Percentiles rank a stretch among this genome's conserved stretches.
phyloP scores from a whole-genome alignment of 2,797 vertebrate genomes.

The Epinephelus coioides region DNA sequence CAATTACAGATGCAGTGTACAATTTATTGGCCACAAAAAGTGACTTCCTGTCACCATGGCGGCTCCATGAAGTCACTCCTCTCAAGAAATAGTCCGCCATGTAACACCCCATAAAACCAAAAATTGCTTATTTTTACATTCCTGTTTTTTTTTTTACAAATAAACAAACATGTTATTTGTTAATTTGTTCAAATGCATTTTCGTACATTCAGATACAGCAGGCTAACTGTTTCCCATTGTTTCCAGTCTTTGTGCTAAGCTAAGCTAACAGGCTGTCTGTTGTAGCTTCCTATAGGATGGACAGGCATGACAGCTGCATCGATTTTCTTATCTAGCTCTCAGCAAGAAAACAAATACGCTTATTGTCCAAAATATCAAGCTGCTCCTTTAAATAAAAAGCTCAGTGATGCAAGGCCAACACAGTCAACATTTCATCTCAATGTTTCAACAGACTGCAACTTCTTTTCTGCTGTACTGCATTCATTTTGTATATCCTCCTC shows the following conservation, averaged over 20 bases:
- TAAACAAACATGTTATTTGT: neutral
- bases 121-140: neutral
- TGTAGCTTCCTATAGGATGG: neutral
- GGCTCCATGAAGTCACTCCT: too few species aligned
- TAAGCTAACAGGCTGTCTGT: slow-evolving; percentile 4
- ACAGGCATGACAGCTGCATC: neutral
- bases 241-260: slow-evolving; percentile 8
- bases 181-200: neutral
- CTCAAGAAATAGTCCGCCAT: neutral
- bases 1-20: too few species aligned
- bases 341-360: neutral
- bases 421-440: neutral
- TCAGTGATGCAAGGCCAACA: neutral
- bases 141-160: too few species aligned
- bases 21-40: too few species aligned
- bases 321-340: neutral
- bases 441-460: neutral
- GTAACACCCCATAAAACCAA: neutral
- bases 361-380: neutral
- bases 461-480: neutral
- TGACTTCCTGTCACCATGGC: too few species aligned
- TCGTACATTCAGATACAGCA: neutral
- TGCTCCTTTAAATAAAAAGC: neutral
- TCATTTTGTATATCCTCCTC: neutral
- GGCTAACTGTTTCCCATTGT: neutral